Base-by-base conservation (phyloP, 2,888 invertebrate genomes). In the Apodemia hepburni region DNA sequence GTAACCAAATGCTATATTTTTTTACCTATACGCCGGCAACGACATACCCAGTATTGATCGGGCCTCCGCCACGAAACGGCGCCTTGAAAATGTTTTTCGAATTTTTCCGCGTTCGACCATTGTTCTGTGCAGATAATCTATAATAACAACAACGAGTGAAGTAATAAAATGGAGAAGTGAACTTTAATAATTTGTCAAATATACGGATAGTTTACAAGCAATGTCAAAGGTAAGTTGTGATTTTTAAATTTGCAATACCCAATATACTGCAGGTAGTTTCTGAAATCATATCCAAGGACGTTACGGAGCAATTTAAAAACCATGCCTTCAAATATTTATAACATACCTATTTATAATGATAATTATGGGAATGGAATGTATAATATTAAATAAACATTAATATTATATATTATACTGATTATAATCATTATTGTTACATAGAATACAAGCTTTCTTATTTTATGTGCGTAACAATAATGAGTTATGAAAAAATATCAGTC, bases 21-120 rank as follows among this genome's bases (percentile, higher is more conserved):
- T 82, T 82, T 77, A 82, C 79, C 79, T 81, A 84, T 81, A 80
- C 81, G 77, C 82, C 81, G 81, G 80, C 78, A 76, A 71, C 77
- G 74, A 79, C 75, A 72, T 68, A 69, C 66, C 71, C 76, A 89
- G 89, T 89, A 89, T 89, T 89, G 89, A 89, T 89, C 89, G 88
- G 79, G 84, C 81, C 78, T 79, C 75, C 78, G 83, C 79, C 82
- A 80, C 77, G 84, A 75, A 77, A 82, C 76, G 81, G 82, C 77
- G 85, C 78, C 74, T 80, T 72, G 73, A 81, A 80, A 79, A 85
- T 85, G 84, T 75, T 75, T 79, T 75, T 78, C 78, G 76, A 78
- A 73, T 74, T 73, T 75, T 75, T 77, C 77, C 78, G 80, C 76
- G 79, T 70, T 74, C 76, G 74, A 74, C 68, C 73, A 74, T 75